Evolutionary conservation across 2,888 invertebrate genomes (phyloP).

Genomic region (Sphinx pinastri): DNA sequence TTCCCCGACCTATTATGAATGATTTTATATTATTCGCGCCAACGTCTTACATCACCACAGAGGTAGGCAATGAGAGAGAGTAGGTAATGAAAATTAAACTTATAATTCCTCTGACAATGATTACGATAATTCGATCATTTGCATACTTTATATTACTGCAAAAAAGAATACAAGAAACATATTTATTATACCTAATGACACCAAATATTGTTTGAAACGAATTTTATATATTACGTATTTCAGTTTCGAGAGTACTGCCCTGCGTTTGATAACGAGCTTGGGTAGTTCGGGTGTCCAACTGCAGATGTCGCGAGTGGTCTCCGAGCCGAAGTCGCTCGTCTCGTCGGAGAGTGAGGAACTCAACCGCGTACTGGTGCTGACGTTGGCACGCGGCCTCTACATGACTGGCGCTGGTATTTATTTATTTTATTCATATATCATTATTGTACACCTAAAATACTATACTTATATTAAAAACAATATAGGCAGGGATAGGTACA

Average conservation of each 20-base stretch:
- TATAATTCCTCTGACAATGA: too few species aligned
- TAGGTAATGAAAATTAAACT: too few species aligned
- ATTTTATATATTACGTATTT: slow-evolving; percentile 32
- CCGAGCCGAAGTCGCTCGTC: slow-evolving; percentile 95
- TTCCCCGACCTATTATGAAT: neutral
- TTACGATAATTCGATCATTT: too few species aligned
- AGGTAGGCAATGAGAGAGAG: too few species aligned
- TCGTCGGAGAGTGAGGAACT: slow-evolving; percentile 98
- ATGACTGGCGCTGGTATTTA: slow-evolving; percentile 90
- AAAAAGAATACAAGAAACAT: neutral
- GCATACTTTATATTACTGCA: too few species aligned
- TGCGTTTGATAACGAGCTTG: slow-evolving; percentile 93
- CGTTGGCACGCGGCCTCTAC: slow-evolving; percentile 96
- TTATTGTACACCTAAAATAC: too few species aligned
- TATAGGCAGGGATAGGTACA: too few species aligned
- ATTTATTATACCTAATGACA: too few species aligned
- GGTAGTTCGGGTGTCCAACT: slow-evolving; percentile 98
- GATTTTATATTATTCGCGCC: neutral
- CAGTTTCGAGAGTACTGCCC: slow-evolving; percentile 94
- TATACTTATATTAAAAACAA: too few species aligned
- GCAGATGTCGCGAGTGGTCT: slow-evolving; percentile 95
- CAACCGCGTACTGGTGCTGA: slow-evolving; percentile 96
- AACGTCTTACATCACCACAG: neutral
- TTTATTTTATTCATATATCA: neutral
- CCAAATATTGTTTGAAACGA: neutral